Percentiles rank a stretch among this genome's conserved stretches.
phyloP scores from a whole-genome alignment of 2,888 invertebrate genomes.

The Drosophila testacea region DNA sequence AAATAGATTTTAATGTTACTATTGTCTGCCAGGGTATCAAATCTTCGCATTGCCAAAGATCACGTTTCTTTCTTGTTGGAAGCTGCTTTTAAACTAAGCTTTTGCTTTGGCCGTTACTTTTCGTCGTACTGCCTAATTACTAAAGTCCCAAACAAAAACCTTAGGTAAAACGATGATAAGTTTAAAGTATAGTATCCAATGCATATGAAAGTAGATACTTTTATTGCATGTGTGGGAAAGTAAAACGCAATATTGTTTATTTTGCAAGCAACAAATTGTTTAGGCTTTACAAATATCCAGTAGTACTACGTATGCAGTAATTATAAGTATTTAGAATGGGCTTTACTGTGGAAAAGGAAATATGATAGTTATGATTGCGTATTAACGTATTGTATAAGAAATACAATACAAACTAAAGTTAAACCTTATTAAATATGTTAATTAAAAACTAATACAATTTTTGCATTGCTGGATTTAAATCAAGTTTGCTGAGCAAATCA shows the following conservation, averaged over 20 bases:
- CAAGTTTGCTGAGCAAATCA: slow-evolving; percentile 80
- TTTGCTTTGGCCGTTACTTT: slow-evolving; percentile 31
- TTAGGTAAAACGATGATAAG: slow-evolving; percentile 42
- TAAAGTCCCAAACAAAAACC: slow-evolving; percentile 35
- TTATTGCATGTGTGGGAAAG: slow-evolving; percentile 35
- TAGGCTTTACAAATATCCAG: slow-evolving; percentile 9
- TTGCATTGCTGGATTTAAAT: slow-evolving; percentile 70
- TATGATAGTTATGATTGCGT: slow-evolving; percentile 3
- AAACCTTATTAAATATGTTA: slow-evolving; percentile 17
- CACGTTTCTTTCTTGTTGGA: slow-evolving; percentile 5
- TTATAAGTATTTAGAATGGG: background rate
- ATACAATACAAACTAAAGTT: slow-evolving; percentile 35
- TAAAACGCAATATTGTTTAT: slow-evolving; percentile 61
- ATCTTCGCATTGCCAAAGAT: too few species aligned
- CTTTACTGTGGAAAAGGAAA: background rate
- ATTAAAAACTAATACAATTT: slow-evolving; percentile 60
- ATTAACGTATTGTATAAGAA: background rate
- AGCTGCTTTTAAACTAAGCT: slow-evolving; percentile 59
- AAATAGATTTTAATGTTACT: too few species aligned
- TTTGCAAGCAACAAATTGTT: slow-evolving; percentile 61
- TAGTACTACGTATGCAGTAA: background rate
- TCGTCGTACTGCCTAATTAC: slow-evolving; percentile 39
- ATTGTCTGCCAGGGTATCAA: too few species aligned
- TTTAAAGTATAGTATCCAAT: slow-evolving; percentile 38
- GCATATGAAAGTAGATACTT: slow-evolving; percentile 34